phyloP scores from a whole-genome alignment of 2,113 vertebrate species.

The Corydoras sp. region DNA sequence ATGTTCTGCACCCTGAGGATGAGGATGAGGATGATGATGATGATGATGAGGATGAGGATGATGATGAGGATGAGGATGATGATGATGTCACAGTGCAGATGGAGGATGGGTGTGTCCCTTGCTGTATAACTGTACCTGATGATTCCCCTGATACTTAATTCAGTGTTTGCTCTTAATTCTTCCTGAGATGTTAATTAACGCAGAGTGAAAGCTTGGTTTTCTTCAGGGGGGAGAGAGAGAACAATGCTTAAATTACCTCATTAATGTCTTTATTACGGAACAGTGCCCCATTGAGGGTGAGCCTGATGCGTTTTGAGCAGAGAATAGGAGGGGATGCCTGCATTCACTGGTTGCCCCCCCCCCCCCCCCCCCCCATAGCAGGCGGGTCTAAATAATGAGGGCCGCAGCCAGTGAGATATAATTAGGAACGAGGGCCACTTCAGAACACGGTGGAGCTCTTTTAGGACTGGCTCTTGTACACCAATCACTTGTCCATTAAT shows the following conservation, averaged over 20 bases:
- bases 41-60: background rate
- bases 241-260: background rate
- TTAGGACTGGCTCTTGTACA: conserved; percentile 70
- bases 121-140: too few relatives aligned
- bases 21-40: background rate
- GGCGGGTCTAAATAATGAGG: conserved; percentile 98
- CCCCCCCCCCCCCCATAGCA: conserved; percentile 43
- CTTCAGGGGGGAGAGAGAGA: conserved; percentile 62
- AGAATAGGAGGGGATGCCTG: conserved; percentile 25
- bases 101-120: too few relatives aligned
- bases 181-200: conserved; percentile 91
- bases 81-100: background rate
- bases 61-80: background rate
- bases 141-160: conserved; percentile 79
- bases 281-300: conserved; percentile 88
- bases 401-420: conserved; percentile 91
- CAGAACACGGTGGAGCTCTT: conserved; percentile 85
- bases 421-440: conserved; percentile 95
- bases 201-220: conserved; percentile 94
- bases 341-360: conserved; percentile 73
- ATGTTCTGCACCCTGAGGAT: background rate
- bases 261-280: conserved; percentile 68
- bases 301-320: conserved; percentile 79
- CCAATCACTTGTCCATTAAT: conserved; percentile 78
- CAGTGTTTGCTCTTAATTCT: conserved; percentile 84